Percentiles rank a stretch among this genome's conserved stretches.
Evolutionary conservation across 2,113 vertebrate genomes (phyloP).

Genomic region (Phylloscopus trochilus): DNA sequence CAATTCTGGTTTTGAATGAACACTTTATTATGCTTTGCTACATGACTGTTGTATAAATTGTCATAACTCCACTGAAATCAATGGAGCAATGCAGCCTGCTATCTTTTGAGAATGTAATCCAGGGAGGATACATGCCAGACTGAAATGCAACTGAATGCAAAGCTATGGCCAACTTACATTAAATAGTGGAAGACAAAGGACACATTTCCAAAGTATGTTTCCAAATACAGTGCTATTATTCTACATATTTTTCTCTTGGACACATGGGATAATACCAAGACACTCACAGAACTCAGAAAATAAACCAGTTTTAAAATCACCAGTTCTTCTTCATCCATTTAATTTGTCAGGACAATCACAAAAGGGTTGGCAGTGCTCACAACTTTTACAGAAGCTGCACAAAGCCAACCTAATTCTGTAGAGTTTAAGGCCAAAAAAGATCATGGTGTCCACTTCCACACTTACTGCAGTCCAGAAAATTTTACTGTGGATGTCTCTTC

Average conservation of each 20-base stretch:
- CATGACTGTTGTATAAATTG: neutral
- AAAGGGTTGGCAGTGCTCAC: neutral
- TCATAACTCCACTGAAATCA: neutral
- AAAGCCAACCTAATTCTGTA: neutral
- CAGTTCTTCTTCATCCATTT: neutral
- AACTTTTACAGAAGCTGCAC: neutral
- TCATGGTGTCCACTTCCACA: neutral
- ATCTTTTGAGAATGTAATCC: neutral
- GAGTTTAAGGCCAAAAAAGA: neutral
- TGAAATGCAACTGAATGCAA: neutral
- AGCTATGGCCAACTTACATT: neutral
- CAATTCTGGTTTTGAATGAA: neutral
- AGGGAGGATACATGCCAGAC: neutral
- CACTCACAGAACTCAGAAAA: neutral
- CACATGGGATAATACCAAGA: neutral
- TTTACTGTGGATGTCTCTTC: neutral
- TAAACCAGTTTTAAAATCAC: fast-evolving
- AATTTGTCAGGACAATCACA: neutral
- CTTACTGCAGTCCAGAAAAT: neutral
- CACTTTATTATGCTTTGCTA: neutral
- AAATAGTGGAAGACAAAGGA: neutral
- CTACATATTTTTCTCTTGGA: neutral
- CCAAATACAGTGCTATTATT: neutral
- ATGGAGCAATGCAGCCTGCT: neutral
- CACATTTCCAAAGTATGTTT: too few relatives aligned